These are phyloP conservation scores for Drosophila dunni DNA, from an alignment of 1,140 invertebrate species.

Conservation along the genomic window DNA sequence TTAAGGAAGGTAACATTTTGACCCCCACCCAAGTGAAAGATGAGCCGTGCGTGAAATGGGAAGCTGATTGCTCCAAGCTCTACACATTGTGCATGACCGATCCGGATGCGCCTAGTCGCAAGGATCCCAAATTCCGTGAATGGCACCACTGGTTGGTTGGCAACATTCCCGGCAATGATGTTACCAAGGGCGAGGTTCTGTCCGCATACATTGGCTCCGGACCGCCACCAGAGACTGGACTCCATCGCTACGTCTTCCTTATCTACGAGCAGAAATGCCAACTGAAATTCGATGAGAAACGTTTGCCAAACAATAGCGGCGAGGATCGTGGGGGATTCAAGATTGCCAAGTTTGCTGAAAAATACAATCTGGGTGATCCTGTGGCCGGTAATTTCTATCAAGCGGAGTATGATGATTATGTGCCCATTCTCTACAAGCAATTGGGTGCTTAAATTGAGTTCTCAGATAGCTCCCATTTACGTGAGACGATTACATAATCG, in stretches of 20 bases:
- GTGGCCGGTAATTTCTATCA: conserved; percentile 96
- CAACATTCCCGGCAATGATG: conserved; percentile 93
- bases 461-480: background rate
- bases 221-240: conserved; percentile 92
- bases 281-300: conserved; percentile 72
- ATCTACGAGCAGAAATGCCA: conserved; percentile 90
- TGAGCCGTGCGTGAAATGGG: conserved; percentile 88
- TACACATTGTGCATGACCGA: conserved; percentile 92
- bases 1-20: conserved; percentile 88
- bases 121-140: conserved; percentile 91
- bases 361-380: conserved; percentile 93
- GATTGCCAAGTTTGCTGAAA: conserved; percentile 88
- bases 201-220: conserved; percentile 94
- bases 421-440: conserved; percentile 86
- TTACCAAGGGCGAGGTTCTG: conserved; percentile 90
- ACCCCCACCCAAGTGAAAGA: conserved; percentile 90
- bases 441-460: conserved; percentile 53
- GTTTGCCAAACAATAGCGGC: conserved; percentile 87
- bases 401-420: conserved; percentile 96
- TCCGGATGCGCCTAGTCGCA: conserved; percentile 88
- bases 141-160: conserved; percentile 97
- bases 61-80: conserved; percentile 86
- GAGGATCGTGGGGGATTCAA: conserved; percentile 92
- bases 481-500: conserved; percentile 34
- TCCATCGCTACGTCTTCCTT: conserved; percentile 96